Base-by-base conservation (phyloP, 2,888 invertebrate species). In the Uloborus plumipes region DNA sequence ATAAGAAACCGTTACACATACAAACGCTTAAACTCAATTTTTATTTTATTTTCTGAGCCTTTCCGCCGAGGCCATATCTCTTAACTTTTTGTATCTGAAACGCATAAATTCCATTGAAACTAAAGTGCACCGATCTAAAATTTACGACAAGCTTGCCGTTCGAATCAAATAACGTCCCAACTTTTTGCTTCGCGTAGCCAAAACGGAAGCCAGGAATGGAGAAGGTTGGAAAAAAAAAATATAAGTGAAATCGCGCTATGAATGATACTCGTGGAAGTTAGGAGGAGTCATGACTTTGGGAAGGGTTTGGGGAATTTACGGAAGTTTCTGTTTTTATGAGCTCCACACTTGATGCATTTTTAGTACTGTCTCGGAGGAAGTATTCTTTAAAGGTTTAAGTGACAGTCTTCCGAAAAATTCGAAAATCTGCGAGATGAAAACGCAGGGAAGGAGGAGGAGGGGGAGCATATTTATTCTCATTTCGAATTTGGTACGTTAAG, bases 51-150 rank as follows among this genome's bases (percentile, higher is more conserved):
- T 22, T 55, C 55, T 9, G 9, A 39, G 39, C 39, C 53, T 73
- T 50, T 51, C 59, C 39, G 14, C n/a, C 47, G 47, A 20, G 20
- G 39, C 13, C 51, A n/a, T 64, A 49, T 49, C 47, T 51, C 20
- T 39, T 53, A 20, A 66, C 49, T 72, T 69, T n/a, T 47, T 79
- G 66, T 69, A 73, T 67, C 62, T 66, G 65, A 62, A 67, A 62
- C 55, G 62, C 78, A 78, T 78, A 78, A 78, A 78, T 78, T 78
- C 72, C 62, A 78, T 65, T 66, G 78, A 66, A 78, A 70, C 67
- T 69, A 67, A 69, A 65, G 47, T 67, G 73, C 62, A 18, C 79
- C 67, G 55, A 73, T 79, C 55, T 26, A 26, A 79, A 72, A 79
- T 79, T 79, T 79, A 79, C 79, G 79, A 73, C 73, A 49, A 66